Evolutionary conservation across 2,113 vertebrate species (phyloP).

Genomic region (Menidia beryllina): DNA sequence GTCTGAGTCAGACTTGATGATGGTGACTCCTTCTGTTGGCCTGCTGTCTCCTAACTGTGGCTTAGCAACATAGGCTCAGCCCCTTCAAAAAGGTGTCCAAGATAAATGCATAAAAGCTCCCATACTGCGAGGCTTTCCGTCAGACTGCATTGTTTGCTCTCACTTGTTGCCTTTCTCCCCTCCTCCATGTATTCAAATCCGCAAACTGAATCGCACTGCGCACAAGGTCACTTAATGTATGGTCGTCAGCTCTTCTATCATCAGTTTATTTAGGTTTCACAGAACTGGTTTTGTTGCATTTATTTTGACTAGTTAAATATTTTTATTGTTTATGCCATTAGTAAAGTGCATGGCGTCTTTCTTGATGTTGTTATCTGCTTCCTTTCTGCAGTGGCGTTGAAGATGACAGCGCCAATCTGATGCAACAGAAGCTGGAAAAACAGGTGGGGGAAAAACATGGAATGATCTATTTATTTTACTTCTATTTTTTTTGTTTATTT

Average conservation of each 20-base stretch:
- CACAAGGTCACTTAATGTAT: no score
- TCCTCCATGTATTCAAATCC: neutral
- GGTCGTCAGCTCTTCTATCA: no score
- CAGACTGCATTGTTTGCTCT: conserved; percentile 9
- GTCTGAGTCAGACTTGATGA: conserved; percentile 20
- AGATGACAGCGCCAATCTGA: conserved; percentile 87
- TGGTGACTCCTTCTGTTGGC: conserved; percentile 52
- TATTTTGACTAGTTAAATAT: neutral
- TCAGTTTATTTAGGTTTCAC: no score
- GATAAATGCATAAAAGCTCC: conserved; percentile 38
- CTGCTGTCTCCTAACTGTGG: conserved; percentile 54
- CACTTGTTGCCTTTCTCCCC: neutral
- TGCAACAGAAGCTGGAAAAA: conserved; percentile 93
- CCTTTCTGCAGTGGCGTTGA: conserved; percentile 83
- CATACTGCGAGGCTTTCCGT: no score
- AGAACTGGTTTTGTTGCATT: neutral
- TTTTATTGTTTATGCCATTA: no score
- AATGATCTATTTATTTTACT: neutral
- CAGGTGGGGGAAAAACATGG: conserved; percentile 82
- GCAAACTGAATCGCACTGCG: no score
- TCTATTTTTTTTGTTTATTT: conserved; percentile 8
- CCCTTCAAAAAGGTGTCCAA: conserved; percentile 48
- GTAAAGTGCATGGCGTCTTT: neutral
- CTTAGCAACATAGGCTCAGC: conserved; percentile 56
- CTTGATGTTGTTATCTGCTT: neutral